A percentile compares a stretch with the other conserved stretches of the same genome.
phyloP scores from a whole-genome alignment of 2,797 vertebrate genomes.

The Pteropus rufus region DNA sequence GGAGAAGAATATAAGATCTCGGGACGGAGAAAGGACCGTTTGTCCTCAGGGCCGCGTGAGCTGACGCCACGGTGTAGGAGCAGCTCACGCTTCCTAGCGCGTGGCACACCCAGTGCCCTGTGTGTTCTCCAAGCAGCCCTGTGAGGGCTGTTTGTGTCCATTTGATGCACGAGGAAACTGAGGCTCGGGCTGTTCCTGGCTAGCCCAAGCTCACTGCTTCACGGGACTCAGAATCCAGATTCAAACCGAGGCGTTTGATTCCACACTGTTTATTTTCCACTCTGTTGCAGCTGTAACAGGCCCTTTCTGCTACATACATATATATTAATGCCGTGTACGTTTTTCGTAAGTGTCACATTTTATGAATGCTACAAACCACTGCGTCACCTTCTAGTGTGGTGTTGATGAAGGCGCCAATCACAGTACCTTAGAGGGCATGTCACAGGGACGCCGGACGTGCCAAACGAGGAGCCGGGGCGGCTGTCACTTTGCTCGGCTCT shows the following conservation, averaged over 20 bases:
- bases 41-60: not conserved
- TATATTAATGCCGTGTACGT: not conserved
- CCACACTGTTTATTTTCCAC: not conserved
- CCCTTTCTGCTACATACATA: not conserved
- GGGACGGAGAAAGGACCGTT: not conserved
- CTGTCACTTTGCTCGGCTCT: rapidly evolving
- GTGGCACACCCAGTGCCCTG: rapidly evolving
- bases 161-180: not conserved
- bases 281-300: not conserved
- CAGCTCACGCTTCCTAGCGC: rapidly evolving
- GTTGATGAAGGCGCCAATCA: not conserved
- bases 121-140: not conserved
- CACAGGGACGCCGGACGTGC: rapidly evolving
- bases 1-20: not conserved
- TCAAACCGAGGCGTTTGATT: not conserved
- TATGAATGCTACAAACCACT: not conserved
- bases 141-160: not conserved
- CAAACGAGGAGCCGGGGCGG: rapidly evolving
- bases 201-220: not conserved
- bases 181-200: not conserved
- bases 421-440: not conserved
- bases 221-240: not conserved
- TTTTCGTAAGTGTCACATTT: not conserved
- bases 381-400: not conserved
- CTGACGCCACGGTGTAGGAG: too few relatives aligned